Base-by-base conservation (phyloP, 1,140 invertebrate genomes). In the Eupristina koningsbergeri region DNA sequence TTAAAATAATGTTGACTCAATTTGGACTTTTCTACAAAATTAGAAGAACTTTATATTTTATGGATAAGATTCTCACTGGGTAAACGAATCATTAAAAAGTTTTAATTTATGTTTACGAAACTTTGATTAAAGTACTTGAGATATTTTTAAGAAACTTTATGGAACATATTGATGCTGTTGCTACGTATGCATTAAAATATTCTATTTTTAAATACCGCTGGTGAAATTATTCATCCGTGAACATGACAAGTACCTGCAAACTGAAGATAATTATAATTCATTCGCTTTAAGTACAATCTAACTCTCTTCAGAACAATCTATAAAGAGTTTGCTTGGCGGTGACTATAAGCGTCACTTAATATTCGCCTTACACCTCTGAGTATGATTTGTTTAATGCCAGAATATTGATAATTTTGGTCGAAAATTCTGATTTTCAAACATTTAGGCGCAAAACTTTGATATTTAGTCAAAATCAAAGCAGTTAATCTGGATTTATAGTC, bases 41-140 rank as follows among this genome's bases (percentile, higher is more conserved):
- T 31, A 75, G 73, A 29, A 17, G 73, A 50, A 75, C 45, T 75
- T 75, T 50, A 50, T 75, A 75, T 75, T 75, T 75, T 75, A 75
- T 75, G 73, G 41, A 75, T 75, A 75, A 50, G 47, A 61, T 77
- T 39, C 17, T 58, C 26, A 45, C 53, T 34, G 53, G 9, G 13
- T 31, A 61, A 61, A 61, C 50, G 19, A 79, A 45, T 79, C 76
- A 67, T 79, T 79, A 79, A 79, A 79, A 79, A 79, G 58, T 79
- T 79, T 64, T 79, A 79, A 79, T 64, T 79, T 63, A 79, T 47
- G 76, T 50, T 47, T 64, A 22, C 36, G 26, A 39, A 79, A 61
- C 22, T 75, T 50, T 53, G 29, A 75, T 75, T 75, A 75, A 75
- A 50, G 29, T 34, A 75, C n/a, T 47, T 50, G n/a, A 50, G 17